These are phyloP conservation scores for Cheirogaleus major DNA, from an alignment of 2,797 vertebrate species.

Conservation along the genomic window DNA sequence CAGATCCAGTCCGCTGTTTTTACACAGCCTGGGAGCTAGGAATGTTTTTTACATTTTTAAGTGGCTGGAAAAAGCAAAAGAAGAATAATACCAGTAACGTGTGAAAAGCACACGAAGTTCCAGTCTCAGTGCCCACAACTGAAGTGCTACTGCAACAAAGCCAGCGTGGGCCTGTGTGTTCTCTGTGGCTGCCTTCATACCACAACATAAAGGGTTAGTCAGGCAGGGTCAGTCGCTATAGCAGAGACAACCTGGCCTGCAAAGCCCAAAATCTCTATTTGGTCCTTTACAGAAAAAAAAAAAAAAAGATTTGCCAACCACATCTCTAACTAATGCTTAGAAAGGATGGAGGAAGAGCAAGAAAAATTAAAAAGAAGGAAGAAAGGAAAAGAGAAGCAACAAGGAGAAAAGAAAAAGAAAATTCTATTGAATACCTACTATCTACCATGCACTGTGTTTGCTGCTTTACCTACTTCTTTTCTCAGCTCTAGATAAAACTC, in stretches of 20 bases:
- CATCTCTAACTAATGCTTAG: neutral
- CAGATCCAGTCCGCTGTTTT: neutral
- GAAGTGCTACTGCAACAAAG: neutral
- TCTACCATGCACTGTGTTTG: neutral
- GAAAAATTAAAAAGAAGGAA: neutral
- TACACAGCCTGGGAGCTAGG: neutral
- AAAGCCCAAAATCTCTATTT: neutral
- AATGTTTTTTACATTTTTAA: neutral
- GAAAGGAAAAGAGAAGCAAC: neutral
- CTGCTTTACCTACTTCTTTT: neutral
- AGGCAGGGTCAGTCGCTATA: neutral
- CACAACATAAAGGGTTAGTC: too few species aligned
- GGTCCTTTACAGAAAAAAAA: neutral
- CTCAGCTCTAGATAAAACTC: neutral
- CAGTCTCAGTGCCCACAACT: neutral
- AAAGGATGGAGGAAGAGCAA: neutral
- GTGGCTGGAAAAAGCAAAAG: neutral
- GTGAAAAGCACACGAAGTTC: neutral
- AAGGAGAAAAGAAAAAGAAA: neutral
- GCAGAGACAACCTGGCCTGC: neutral
- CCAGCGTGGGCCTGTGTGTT: fast-evolving
- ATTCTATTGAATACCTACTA: neutral
- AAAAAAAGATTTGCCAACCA: neutral
- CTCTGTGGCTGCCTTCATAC: neutral
- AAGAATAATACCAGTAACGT: neutral